Base-by-base conservation (phyloP, 2,113 vertebrate species). In the Thamnaconus septentrionalis region DNA sequence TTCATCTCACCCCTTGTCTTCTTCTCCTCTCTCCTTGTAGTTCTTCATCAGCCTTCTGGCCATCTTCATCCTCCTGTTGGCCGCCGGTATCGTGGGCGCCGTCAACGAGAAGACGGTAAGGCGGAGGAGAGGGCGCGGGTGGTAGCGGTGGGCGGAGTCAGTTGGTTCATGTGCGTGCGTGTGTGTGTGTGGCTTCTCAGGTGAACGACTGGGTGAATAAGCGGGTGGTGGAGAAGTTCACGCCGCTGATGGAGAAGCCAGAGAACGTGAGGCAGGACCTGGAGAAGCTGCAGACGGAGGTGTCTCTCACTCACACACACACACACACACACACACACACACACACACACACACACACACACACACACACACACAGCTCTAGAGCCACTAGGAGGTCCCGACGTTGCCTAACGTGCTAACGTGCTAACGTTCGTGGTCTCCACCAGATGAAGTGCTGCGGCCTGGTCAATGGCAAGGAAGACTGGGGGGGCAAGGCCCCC, bases 51-150 rank as follows among this genome's bases (percentile, higher is more conserved):
- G 65, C 56, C 85, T 91, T 46, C 82, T 91, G 18, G 0, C 88
- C 75, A 90, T 91, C 80, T 91, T 91, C 77, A 57, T 86, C 73
- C 86, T 91, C 40, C 83, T 91, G 69, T 3, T 91, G 83, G 87
- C 78, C 0, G 85, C 88, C 0, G 90, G 90, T 1, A 91, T 91
- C 52, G 39, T 89, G 60, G 89, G 81, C 41, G 86, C 87, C 1
- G 56, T 89, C 1, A 53, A 41, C 0, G 58, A 75, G 49, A 18
- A 31, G 18, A 31, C 18, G 18, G 53, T 0, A 82, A 78, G 79
- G 90, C 90, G 51, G 73, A 53, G 6, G 12, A 31, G 54, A 46
- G 57, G 43, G 31, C 52, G 42, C 47, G 8, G 6, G 2, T 31
- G 47, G 7, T 49, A 6, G 47, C 9, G 8, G 10, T 39, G 31